Evolutionary conservation across 2,888 invertebrate genomes (phyloP).

Genomic region (Heliconius sara): DNA sequence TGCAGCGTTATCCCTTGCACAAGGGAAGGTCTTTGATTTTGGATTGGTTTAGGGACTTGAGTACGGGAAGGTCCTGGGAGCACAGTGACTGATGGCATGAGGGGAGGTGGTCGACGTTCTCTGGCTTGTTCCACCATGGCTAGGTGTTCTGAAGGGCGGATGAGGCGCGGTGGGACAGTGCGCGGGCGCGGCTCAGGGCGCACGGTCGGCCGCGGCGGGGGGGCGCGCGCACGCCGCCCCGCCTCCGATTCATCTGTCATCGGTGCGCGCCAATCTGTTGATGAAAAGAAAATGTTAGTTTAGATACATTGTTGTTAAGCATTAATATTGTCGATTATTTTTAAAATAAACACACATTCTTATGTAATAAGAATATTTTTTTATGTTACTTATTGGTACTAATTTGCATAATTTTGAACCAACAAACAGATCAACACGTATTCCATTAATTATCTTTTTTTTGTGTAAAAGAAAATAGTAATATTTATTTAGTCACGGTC

Average conservation of each 20-base stretch:
- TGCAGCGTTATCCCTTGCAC: conserved; percentile 23
- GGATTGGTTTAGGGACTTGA: conserved; percentile 26
- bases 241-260: conserved; percentile 79
- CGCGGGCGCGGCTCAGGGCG: conserved; percentile 69
- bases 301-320: no score
- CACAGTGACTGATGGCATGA: conserved; percentile 51
- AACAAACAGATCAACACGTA: neutral
- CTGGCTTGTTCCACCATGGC: conserved; percentile 56
- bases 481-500: conserved; percentile 4
- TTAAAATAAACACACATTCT: no score
- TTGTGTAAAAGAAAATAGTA: neutral
- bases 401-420: neutral
- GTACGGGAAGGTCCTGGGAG: conserved; percentile 33
- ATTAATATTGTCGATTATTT: no score
- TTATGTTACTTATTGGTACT: no score
- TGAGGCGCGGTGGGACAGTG: conserved; percentile 67
- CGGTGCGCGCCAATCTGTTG: conserved; percentile 81
- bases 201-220: conserved; percentile 53
- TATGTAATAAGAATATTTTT: no score
- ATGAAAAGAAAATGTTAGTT: conserved; percentile 46
- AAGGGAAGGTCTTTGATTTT: conserved; percentile 4
- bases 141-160: conserved; percentile 76
- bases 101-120: conserved; percentile 53
- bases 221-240: conserved; percentile 72
- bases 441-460: neutral